A percentile compares a stretch with the other conserved stretches of the same genome.
phyloP scores from a whole-genome alignment of 2,113 vertebrate genomes.

The Semicossyphus pulcher region DNA sequence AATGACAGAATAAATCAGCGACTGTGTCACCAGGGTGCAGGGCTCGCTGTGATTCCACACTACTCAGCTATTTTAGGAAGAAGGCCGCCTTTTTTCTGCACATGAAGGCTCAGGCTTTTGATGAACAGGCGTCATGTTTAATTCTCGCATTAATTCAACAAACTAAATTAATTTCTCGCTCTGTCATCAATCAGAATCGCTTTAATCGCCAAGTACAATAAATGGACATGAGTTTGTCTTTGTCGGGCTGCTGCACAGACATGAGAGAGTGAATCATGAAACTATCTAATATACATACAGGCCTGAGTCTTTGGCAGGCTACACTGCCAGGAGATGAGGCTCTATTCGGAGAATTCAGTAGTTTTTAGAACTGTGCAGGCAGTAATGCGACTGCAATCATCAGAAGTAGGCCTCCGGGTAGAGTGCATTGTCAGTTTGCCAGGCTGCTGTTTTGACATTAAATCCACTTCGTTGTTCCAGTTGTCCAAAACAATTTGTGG shows the following conservation, averaged over 20 bases:
- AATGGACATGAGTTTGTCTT: conserved; percentile 58
- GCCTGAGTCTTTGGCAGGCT: conserved; percentile 15
- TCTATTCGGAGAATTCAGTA: conserved; percentile 28
- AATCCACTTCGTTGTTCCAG: conserved; percentile 76
- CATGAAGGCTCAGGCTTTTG: conserved; percentile 64
- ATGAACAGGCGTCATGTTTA: conserved; percentile 67
- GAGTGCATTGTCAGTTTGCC: conserved; percentile 55
- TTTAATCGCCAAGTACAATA: conserved; percentile 53
- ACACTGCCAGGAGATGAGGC: conserved; percentile 26
- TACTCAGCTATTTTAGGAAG: conserved; percentile 84
- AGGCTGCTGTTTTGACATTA: conserved; percentile 73
- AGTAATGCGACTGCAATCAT: conserved; percentile 59
- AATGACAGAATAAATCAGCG: conserved; percentile 89
- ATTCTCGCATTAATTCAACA: conserved; percentile 60
- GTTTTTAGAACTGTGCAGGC: conserved; percentile 34
- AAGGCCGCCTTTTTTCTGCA: conserved; percentile 78
- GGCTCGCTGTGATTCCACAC: conserved; percentile 49
- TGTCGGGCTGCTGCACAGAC: conserved; percentile 21
- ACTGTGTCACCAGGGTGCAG: conserved; percentile 77
- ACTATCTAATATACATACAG: conserved; percentile 32
- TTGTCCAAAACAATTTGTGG: conserved; percentile 76
- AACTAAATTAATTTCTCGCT: conserved; percentile 54
- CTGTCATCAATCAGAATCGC: conserved; percentile 55
- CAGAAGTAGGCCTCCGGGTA: conserved; percentile 54
- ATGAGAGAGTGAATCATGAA: conserved; percentile 17